Evolutionary conservation across 2,113 vertebrate genomes (phyloP), one percentile per base, ranked within the genome.

Genomic region (Rhinolophus ferrumequinum): DNA sequence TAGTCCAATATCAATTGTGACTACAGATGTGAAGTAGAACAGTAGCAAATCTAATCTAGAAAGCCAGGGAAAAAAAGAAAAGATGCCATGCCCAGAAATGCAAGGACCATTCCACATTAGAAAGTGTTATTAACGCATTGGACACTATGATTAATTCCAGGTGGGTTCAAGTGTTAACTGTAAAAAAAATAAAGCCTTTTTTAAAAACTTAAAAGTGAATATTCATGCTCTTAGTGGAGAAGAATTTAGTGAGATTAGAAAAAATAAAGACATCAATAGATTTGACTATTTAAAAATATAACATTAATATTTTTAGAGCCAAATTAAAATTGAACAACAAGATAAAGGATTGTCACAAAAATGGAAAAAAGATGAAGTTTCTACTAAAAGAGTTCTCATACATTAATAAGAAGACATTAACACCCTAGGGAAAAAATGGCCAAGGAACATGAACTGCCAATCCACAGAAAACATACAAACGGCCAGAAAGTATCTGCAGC

Each of bases 371-470:
- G 8, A 41, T 66, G 52, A 75, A 28, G 54, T 70, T 96, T 56
- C 88, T 44, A 92, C 54, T 90, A 64, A 70, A 58, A 69, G n/a
- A 41, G 21, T 21, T 81, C 21, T n/a, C 24, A 50, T 19, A 41
- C 5, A n/a, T 76, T 66, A 72, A 81, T 67, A 96, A 92, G 28
- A 92, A 87, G 87, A 87, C 76, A 91, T 9, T 41, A 64, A n/a
- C 47, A 88, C 13, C 2, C 41, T 60, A 50, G 21, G 62, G 19
- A 24, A 50, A 47, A 35, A 56, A 81, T 0, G 7, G 30, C 14
- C 47, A 64, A 76, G n/a, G 14, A 90, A 94, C 47, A 67, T 30
- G 5, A 87, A 94, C 15, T 50, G 21, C 56, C 73, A 72, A 90
- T 80, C 24, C 26, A 58, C 0, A 4, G 35, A 73, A 93, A 90